Base-by-base conservation (phyloP, 2,113 vertebrate genomes). In the Pterocles gutturalis region DNA sequence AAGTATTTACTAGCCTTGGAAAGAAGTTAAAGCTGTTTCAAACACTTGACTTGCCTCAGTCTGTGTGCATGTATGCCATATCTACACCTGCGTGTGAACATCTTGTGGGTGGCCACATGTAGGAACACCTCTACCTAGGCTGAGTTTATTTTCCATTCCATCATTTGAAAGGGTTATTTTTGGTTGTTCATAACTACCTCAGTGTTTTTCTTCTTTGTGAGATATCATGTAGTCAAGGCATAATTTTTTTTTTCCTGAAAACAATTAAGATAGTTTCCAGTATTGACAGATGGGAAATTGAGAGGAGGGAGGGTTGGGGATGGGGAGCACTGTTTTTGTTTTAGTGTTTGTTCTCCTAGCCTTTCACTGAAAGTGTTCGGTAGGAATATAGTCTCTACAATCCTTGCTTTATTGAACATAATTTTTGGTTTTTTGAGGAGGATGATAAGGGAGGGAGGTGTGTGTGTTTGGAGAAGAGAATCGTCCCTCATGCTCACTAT, bases 301-400 rank as follows among this genome's bases (percentile, higher is more conserved):
- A 0, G 3, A 0, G 0, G 2, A 0, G 0, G 7, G 7, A 7
- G 3, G 10, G 2, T 41, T 8, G 12, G 6, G 9, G 14, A 13
- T 31, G 5, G 3, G 38, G 38, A 41, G 10, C 38, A 41, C 38
- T n/a, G 12, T 77, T 71, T 19, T 18, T 85, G 21, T 15, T 87
- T 36, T 36, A 78, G 5, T 70, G 18, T 49, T 72, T 53, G 5
- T 53, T 82, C 38, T 77, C 46, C 19, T 66, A 46, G 24, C 5
- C 7, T 71, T 89, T 70, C 25, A 21, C 8, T 72, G 38, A 5
- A 54, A 21, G 5, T 31, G 7, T 33, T 89, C 45, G 11, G 13
- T 81, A 38, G 46, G 26, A 80, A 20, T 57, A 22, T 34, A 24
- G 28, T 60, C 10, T 62, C 6, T 70, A 20, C 15, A 58, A 31